Conservation (phyloP, 1,140 invertebrate genomes). For the Cephus cinctus region DNA sequence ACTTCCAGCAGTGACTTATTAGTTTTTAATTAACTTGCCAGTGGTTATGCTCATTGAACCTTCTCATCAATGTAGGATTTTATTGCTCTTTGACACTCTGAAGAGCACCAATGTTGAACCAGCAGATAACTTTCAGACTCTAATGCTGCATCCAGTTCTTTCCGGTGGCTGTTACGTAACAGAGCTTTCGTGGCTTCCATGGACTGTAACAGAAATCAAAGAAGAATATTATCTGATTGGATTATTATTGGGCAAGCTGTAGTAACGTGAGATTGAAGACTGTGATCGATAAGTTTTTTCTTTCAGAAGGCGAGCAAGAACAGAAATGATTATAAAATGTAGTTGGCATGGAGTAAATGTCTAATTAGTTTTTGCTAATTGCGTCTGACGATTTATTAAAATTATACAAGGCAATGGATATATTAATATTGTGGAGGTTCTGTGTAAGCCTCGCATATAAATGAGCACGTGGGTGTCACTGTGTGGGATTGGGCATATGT, state of each 20-base stretch:
- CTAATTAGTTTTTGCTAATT: too few relatives aligned
- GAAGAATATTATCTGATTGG: constrained; percentile 8
- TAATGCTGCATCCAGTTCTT: constrained; percentile 58
- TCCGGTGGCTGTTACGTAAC: constrained; percentile 56
- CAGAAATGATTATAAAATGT: too few relatives aligned
- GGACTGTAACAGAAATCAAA: constrained; percentile 50
- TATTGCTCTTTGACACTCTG: constrained; percentile 60
- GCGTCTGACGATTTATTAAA: too few relatives aligned
- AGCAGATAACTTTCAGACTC: constrained; percentile 62
- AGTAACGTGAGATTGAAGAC: constrained; percentile 5
- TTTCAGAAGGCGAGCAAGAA: too few relatives aligned
- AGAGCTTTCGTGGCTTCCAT: constrained; percentile 64
- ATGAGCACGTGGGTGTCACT: neutral
- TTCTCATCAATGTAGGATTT: constrained; percentile 50
- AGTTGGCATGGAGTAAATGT: too few relatives aligned
- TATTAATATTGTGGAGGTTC: neutral
- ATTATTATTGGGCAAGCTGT: neutral
- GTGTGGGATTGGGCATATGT: constrained; percentile 4
- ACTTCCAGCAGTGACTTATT: neutral
- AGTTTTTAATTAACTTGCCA: neutral
- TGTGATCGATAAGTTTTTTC: constrained; percentile 4
- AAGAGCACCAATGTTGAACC: constrained; percentile 65
- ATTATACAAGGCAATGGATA: constrained; percentile 8
- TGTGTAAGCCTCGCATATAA: neutral
- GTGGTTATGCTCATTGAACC: constrained; percentile 12